Base-by-base conservation (phyloP, 2,888 invertebrate genomes). In the Torymus auratus region DNA sequence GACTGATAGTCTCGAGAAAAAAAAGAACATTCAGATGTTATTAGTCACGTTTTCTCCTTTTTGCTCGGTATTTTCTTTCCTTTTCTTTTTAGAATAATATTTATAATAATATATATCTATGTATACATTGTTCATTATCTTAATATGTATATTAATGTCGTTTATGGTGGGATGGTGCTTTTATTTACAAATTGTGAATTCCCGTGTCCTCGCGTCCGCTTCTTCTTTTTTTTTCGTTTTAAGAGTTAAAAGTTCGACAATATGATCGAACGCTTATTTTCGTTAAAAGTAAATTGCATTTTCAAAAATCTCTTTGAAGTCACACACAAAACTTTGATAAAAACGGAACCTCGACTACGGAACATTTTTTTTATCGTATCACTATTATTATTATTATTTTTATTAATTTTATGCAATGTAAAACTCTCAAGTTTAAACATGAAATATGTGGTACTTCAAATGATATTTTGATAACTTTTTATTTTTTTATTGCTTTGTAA, bases 121-220 rank as follows among this genome's bases (percentile, higher is more conserved):
- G 68, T 84, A 84, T 86, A 85, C 84, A 84, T 84, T 84, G 84
- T 85, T 84, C 72, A 80, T 83, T 84, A 71, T 76, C 20, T 81
- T 83, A 81, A 75, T 83, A 80, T 82, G 77, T 84, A 84, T 84
- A 79, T 83, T 81, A 87, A 88, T 86, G 86, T 85, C 86, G 85
- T 86, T 87, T 85, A 88, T 88, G 88, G 88, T 88, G 88, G 71
- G 85, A 88, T 87, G 88, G 88, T 89, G 89, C 88, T 87, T 87
- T 87, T 90, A 90, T 90, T 84, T 90, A 90, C 90, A 90, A 85
- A 87, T 88, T 86, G 88, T 87, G 87, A 87, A 87, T 87, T 87
- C 87, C 88, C 86, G 86, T 80, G 86, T 85, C 86, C 87, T 88
- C 88, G 87, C 83, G 64, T 65, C 69, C 50, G 74, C 62, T 72